These are phyloP conservation scores for Coreoperca whiteheadi DNA, from an alignment of 2,113 vertebrate species.

Conservation along the genomic window DNA sequence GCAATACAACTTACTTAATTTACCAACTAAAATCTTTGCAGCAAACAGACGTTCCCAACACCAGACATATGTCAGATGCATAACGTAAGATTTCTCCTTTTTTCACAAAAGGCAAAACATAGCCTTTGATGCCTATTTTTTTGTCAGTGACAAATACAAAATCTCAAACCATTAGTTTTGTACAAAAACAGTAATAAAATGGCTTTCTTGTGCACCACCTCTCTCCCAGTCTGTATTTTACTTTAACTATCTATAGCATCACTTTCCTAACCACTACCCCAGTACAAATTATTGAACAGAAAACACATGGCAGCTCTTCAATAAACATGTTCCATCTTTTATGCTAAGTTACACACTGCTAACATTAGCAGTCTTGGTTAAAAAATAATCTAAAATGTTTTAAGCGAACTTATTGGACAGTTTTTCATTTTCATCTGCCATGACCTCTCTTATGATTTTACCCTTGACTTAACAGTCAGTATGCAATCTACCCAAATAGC, in stretches of 20 bases:
- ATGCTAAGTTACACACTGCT: not conserved
- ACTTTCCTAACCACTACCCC: not conserved
- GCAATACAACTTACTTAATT: slow-evolving; percentile 6
- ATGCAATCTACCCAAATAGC: not conserved
- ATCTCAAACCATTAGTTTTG: not conserved
- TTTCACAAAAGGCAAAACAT: not conserved
- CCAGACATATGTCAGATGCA: not conserved
- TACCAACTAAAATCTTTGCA: slow-evolving; percentile 21
- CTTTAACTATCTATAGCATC: not conserved
- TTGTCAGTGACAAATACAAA: not conserved
- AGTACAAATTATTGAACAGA: not conserved
- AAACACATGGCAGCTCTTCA: not conserved
- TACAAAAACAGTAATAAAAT: not conserved
- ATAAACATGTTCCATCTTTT: not conserved
- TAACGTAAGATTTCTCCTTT: slow-evolving; percentile 11
- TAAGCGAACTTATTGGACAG: not conserved
- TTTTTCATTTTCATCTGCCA: not conserved
- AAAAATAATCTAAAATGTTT: not conserved
- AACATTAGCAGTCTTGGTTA: not conserved
- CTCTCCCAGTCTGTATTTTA: not conserved
- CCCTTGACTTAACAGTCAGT: not conserved
- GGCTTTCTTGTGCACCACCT: not conserved
- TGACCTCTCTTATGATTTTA: not conserved
- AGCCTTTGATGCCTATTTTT: not conserved
- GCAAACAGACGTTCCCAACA: not conserved